A percentile compares a stretch with the other conserved stretches of the same genome.
Conservation (phyloP, 2,113 vertebrate genomes). For the Microtus richardsoni region DNA sequence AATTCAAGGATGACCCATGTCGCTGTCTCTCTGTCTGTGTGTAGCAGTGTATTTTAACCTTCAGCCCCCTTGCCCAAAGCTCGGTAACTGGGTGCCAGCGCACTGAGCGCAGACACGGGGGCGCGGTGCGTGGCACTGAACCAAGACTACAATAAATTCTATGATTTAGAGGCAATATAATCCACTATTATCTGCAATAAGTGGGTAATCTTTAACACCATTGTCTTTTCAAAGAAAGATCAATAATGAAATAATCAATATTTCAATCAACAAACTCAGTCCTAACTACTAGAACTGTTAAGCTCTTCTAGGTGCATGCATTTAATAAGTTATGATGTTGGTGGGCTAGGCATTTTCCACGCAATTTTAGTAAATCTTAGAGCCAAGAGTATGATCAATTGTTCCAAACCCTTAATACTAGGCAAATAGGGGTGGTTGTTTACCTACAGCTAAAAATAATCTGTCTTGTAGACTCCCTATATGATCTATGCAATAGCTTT, state of each 20-base stretch:
- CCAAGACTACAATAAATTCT: slow-evolving; percentile 32
- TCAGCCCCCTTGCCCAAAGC: too few relatives aligned
- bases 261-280: slow-evolving; percentile 44
- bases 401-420: not conserved
- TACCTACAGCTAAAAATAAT: not conserved
- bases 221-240: slow-evolving; percentile 19
- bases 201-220: slow-evolving; percentile 4
- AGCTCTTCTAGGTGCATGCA: not conserved
- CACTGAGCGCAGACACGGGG: too few relatives aligned
- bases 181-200: not conserved
- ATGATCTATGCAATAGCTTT: slow-evolving; percentile 10
- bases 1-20: too few relatives aligned
- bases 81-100: too few relatives aligned
- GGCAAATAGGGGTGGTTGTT: not conserved
- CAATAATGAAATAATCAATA: slow-evolving; percentile 36
- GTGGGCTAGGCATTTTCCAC: not conserved
- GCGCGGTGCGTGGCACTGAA: not conserved
- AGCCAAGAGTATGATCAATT: not conserved
- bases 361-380: slow-evolving; percentile 30
- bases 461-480: not conserved
- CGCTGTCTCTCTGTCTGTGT: too few relatives aligned
- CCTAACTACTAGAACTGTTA: not conserved
- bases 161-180: slow-evolving; percentile 28
- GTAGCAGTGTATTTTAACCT: too few relatives aligned
- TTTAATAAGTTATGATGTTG: not conserved